A percentile compares a stretch with the other conserved stretches of the same genome.
phyloP scores from a whole-genome alignment of 2,113 vertebrate species.

The Apteryx mantelli region DNA sequence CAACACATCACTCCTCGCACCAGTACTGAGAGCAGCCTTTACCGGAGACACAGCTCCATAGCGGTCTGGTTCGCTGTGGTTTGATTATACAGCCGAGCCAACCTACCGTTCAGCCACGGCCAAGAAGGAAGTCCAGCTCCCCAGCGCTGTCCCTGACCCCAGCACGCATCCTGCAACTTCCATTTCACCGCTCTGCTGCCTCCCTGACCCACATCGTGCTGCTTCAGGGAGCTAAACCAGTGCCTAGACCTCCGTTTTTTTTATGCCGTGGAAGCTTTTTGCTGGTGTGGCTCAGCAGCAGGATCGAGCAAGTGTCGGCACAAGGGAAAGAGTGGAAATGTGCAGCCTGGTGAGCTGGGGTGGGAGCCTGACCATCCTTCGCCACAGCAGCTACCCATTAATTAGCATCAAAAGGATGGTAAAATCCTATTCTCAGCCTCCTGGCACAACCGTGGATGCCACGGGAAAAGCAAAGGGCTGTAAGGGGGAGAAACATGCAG shows the following conservation, averaged over 20 bases:
- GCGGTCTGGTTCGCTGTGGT: neutral
- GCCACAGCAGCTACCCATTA: neutral
- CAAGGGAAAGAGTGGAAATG: neutral
- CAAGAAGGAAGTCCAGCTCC: slow-evolving; percentile 8
- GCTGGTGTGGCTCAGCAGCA: neutral
- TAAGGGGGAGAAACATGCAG: neutral
- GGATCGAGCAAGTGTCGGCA: neutral
- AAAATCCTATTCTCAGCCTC: neutral
- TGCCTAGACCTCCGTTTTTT: neutral
- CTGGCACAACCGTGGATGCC: neutral
- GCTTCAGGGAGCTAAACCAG: neutral
- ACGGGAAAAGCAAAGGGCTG: neutral
- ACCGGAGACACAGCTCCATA: neutral
- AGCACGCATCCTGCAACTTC: neutral
- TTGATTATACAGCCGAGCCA: neutral
- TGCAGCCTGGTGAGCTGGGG: neutral
- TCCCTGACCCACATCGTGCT: neutral
- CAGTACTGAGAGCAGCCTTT: neutral
- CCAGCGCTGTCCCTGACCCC: neutral
- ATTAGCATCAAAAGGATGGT: neutral
- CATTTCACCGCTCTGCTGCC: neutral
- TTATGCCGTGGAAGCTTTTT: neutral
- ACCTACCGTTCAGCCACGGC: neutral
- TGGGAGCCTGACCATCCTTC: neutral
- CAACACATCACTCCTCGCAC: neutral